A percentile compares a stretch with the other conserved stretches of the same genome.
Conservation (phyloP, 2,797 vertebrate genomes). For the Lophotriccus pileatus region DNA sequence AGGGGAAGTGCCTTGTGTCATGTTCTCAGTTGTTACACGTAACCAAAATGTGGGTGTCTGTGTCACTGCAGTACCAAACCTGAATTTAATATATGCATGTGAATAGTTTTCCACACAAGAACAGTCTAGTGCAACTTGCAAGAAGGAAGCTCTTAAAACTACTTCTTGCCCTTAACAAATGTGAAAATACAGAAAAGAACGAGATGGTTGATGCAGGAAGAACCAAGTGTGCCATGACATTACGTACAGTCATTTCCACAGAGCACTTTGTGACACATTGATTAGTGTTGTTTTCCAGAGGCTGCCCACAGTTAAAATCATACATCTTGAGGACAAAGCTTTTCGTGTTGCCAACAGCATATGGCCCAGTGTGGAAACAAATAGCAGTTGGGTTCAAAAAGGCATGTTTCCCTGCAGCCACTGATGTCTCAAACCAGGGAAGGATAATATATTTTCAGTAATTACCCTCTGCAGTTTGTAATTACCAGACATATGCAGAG, state of each 20-base stretch:
- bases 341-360: fast-evolving
- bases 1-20: fast-evolving
- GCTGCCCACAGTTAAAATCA: neutral
- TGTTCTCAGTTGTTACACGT: neutral
- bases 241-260: neutral
- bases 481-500: neutral
- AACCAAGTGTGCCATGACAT: neutral
- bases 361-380: neutral
- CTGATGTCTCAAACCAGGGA: neutral
- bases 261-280: neutral
- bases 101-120: neutral
- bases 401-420: neutral
- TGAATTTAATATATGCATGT: fast-evolving
- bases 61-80: neutral
- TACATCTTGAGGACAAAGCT: neutral
- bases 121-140: neutral
- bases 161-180: neutral
- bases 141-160: neutral
- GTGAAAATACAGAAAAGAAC: neutral
- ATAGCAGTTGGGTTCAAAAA: neutral
- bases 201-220: neutral
- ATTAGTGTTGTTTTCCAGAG: neutral
- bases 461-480: neutral
- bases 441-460: neutral
- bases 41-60: neutral